Base-by-base conservation (phyloP, 2,888 invertebrate genomes). In the Melanostoma scalare region DNA sequence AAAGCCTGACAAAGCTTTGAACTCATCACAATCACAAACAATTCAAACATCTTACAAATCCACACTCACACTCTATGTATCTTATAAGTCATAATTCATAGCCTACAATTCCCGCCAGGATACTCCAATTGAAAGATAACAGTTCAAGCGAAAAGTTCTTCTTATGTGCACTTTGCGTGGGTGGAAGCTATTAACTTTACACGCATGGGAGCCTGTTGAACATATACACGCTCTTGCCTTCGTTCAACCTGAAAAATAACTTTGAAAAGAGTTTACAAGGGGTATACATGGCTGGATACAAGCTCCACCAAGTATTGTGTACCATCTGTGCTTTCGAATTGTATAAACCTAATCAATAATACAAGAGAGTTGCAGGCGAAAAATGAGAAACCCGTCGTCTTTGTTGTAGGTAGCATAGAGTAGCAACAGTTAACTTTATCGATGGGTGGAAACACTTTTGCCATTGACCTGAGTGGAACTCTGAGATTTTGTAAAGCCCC, bases 181-280 rank as follows among this genome's bases (percentile, higher is more conserved):
- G 44, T 30, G 44, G 30, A 68, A 68, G 10, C 56, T 74, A 52
- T 74, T 69, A 74, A 56, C 42, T 33, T 63, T 36, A 56, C 68
- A 69, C 79, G 79, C 79, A 68, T 53, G 40, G 52, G 33, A 61
- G 69, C 69, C 79, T 80, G 79, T 80, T 80, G 79, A 80, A 74
- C 69, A 44, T 40, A 67, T 20, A 56, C 58, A 56, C 63, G 36
- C 76, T 61, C 33, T n/a, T 42, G 46, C 56, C 30, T 33, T 20
- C 6, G 63, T 1, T 8, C 6, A 46, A n/a, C 10, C 48, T 3
- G 31, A 9, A 46, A 52, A 33, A 20, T 40, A 78, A 52, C 50
- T 52, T 58, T 65, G 40, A 58, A 67, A 58, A 74, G 35, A 58
- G 42, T 42, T 53, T 38, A 31, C 44, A 35, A 8, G n/a, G 58